A percentile compares a stretch with the other conserved stretches of the same genome.
These are phyloP conservation scores for Bufotes viridis DNA, from an alignment of 2,797 vertebrate species.

Conservation along the genomic window DNA sequence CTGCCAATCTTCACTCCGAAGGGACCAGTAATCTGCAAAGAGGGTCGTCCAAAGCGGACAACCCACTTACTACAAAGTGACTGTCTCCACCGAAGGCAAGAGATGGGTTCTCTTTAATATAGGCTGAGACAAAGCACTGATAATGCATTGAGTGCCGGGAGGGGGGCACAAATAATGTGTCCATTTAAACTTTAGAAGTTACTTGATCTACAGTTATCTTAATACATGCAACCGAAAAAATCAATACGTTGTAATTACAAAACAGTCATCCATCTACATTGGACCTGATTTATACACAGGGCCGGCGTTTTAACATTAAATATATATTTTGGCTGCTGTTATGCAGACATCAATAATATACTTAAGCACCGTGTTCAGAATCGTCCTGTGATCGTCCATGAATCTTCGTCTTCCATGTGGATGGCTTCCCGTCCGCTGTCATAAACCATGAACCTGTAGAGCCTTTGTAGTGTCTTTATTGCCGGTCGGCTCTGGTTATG, in stretches of 20 bases:
- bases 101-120: not conserved
- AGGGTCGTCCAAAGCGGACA: not conserved
- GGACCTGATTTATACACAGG: conserved; percentile 24
- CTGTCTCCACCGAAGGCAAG: conserved; percentile 14
- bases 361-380: conserved; percentile 28
- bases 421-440: conserved; percentile 37
- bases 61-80: not conserved
- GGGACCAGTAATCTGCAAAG: not conserved
- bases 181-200: conserved; percentile 38
- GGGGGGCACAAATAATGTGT: not conserved
- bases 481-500: conserved; percentile 20
- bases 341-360: conserved; percentile 50
- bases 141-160: not conserved
- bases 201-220: conserved; percentile 42
- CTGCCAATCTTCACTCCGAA: not conserved
- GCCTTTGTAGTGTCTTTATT: conserved; percentile 10
- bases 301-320: conserved; percentile 57
- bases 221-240: conserved; percentile 44
- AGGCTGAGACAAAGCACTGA: not conserved
- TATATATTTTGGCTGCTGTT: conserved; percentile 50
- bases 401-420: conserved; percentile 18
- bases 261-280: conserved; percentile 40
- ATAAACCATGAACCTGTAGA: conserved; percentile 5
- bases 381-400: conserved; percentile 24
- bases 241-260: conserved; percentile 56